phyloP scores from a whole-genome alignment of 2,113 vertebrate species.

The western clawed frog (Xenopus tropicalis) region DNA sequence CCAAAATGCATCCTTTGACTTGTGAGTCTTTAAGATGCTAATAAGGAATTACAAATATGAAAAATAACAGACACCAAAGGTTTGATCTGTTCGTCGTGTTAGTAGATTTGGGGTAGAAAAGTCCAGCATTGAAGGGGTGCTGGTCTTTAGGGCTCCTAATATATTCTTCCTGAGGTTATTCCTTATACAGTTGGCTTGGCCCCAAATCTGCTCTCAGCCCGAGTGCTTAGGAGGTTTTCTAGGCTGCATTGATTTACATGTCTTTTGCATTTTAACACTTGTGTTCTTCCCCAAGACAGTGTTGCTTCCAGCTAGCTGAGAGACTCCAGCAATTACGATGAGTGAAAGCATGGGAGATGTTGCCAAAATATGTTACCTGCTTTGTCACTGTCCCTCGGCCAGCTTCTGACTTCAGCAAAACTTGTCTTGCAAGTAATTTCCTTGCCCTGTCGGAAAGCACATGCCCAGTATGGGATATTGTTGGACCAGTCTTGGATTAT shows the following conservation, averaged over 20 bases:
- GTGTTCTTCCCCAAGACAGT: not conserved
- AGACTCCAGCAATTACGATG: not conserved
- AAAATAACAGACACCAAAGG: not conserved
- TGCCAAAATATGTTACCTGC: not conserved
- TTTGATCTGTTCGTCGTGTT: not conserved
- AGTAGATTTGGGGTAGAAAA: not conserved
- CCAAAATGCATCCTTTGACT: not conserved
- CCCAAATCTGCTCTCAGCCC: slow-evolving; percentile 9
- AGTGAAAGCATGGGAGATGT: not conserved
- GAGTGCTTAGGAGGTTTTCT: slow-evolving; percentile 1
- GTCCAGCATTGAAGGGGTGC: slow-evolving; percentile 1
- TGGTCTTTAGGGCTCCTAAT: not conserved
- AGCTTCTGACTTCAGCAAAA: slow-evolving; percentile 8
- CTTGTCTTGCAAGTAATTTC: not conserved
- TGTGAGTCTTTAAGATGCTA: not conserved
- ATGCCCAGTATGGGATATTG: not conserved
- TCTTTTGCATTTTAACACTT: slow-evolving; percentile 31
- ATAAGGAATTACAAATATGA: not conserved
- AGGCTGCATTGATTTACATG: slow-evolving; percentile 34
- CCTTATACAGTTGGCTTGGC: slow-evolving; percentile 1
- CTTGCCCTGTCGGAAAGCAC: slow-evolving; percentile 1
- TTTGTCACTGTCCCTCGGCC: not conserved
- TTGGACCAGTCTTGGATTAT: not conserved
- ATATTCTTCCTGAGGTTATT: slow-evolving; percentile 3
- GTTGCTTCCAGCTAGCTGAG: not conserved